These are phyloP conservation scores for Ceyx erithaca DNA, from an alignment of 2,797 vertebrate genomes.

Conservation along the genomic window DNA sequence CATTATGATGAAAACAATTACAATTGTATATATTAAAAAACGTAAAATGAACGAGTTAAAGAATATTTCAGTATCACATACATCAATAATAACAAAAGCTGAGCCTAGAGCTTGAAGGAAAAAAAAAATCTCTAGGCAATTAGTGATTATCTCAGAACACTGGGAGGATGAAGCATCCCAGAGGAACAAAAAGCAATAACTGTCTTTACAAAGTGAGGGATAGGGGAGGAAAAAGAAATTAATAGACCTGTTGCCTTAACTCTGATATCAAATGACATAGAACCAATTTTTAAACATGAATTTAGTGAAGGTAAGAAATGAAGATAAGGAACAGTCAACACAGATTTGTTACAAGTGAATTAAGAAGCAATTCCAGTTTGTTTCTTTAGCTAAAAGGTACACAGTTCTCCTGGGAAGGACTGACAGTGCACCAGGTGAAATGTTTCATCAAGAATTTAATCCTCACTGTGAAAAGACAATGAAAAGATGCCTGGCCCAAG, in stretches of 20 bases:
- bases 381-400: neutral
- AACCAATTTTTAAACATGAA: neutral
- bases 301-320: neutral
- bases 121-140: neutral
- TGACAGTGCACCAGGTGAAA: neutral
- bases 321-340: neutral
- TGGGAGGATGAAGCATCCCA: neutral
- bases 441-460: neutral
- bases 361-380: neutral
- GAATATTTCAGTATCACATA: neutral
- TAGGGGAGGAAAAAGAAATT: neutral
- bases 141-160: neutral
- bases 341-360: neutral
- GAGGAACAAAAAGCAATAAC: neutral
- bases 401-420: neutral
- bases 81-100: neutral
- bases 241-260: constrained; percentile 33
- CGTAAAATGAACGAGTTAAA: neutral
- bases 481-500: neutral
- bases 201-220: neutral
- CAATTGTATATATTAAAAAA: rapidly evolving
- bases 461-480: neutral
- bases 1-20: neutral
- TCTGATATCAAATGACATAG: neutral
- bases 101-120: neutral